Percentiles rank a stretch among this genome's conserved stretches.
phyloP scores from a whole-genome alignment of 2,888 invertebrate genomes.

The Drosophila nigritarsus region DNA sequence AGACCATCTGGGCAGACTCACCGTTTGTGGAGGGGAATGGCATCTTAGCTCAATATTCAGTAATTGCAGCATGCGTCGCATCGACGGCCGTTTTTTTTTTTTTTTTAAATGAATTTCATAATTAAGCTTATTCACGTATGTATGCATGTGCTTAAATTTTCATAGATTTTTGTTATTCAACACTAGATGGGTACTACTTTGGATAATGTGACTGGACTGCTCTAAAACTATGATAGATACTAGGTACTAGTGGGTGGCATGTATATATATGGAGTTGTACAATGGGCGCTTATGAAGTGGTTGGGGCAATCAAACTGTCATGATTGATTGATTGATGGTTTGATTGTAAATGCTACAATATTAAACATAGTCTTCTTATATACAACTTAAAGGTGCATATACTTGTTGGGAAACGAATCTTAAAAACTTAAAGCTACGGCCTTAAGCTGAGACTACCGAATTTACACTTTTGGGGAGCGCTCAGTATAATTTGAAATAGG shows the following conservation, averaged over 20 bases:
- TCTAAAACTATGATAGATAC: constrained; percentile 29
- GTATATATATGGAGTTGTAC: constrained; percentile 11
- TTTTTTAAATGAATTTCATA: constrained; percentile 7
- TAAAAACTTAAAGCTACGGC: constrained; percentile 31
- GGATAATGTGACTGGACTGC: constrained; percentile 32
- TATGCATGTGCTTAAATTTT: constrained; percentile 13
- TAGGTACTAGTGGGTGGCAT: constrained; percentile 23
- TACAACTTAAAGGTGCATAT: constrained; percentile 19
- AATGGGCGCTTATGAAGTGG: constrained; percentile 7
- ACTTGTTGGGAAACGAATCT: constrained; percentile 18
- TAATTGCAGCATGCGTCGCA: constrained; percentile 51
- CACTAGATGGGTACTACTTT: constrained; percentile 19
- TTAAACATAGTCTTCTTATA: constrained; percentile 8
- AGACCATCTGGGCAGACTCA: constrained; percentile 55
- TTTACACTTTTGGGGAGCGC: background rate
- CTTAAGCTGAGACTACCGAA: constrained; percentile 5
- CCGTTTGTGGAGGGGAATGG: constrained; percentile 48
- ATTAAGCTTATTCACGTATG: constrained; percentile 12
- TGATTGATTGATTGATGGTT: constrained; percentile 41
- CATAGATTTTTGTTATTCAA: constrained; percentile 16
- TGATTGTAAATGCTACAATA: constrained; percentile 31
- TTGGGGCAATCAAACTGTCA: constrained; percentile 29
- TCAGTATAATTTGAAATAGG: background rate
- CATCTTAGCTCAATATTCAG: constrained; percentile 50
- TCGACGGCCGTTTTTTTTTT: constrained; percentile 20